These are phyloP conservation scores for Pasiphila rectangulata DNA, from an alignment of 2,888 invertebrate species.

Conservation along the genomic window DNA sequence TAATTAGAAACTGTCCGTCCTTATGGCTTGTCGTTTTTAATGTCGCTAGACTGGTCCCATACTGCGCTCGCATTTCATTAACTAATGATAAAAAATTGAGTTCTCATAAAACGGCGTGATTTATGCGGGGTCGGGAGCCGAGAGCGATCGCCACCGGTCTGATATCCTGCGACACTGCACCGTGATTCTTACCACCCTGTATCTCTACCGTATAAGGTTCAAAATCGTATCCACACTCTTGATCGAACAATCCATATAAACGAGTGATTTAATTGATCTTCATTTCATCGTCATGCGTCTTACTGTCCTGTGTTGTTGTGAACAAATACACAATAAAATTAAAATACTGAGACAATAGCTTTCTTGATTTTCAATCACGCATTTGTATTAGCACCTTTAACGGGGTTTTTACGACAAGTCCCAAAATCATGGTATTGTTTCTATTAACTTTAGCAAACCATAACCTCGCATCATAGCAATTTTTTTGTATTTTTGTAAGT, in stretches of 20 bases:
- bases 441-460: too few relatives aligned
- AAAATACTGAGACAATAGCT: not conserved
- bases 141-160: conserved; percentile 67
- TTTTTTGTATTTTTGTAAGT: too few relatives aligned
- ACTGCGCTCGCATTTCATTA: conserved; percentile 81
- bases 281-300: conserved; percentile 30
- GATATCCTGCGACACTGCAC: conserved; percentile 23
- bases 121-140: conserved; percentile 77
- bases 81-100: conserved; percentile 71
- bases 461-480: too few relatives aligned
- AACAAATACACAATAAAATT: not conserved
- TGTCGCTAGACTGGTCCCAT: conserved; percentile 78
- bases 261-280: conserved; percentile 31
- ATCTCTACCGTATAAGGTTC: conserved; percentile 16
- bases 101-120: conserved; percentile 77
- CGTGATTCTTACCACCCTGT: conserved; percentile 13
- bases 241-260: conserved; percentile 46
- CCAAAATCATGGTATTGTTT: too few relatives aligned
- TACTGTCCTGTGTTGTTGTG: conserved; percentile 1
- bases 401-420: too few relatives aligned
- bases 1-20: conserved; percentile 79
- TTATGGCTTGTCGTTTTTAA: conserved; percentile 78
- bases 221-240: conserved; percentile 20
- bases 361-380: not conserved
- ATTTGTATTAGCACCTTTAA: too few relatives aligned